A percentile compares a stretch with the other conserved stretches of the same genome.
phyloP scores from a whole-genome alignment of 2,888 invertebrate species.

The Pseudococcus jackbeardsleyi region DNA sequence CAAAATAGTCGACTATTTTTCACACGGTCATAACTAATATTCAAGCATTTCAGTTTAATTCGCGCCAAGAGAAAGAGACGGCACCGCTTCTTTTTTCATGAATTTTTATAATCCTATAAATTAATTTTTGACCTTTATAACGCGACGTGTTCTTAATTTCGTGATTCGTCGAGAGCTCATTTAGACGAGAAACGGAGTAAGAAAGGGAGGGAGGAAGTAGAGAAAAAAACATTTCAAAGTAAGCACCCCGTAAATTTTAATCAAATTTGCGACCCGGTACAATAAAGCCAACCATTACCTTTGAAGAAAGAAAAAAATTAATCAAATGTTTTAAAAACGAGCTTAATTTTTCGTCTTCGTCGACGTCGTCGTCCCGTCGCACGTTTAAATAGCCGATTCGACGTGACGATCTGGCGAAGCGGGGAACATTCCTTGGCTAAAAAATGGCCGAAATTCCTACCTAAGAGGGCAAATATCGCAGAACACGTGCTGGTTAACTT shows the following conservation, averaged over 20 bases:
- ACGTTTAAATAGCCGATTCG: background rate
- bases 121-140: background rate
- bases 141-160: background rate
- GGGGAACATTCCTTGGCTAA: background rate
- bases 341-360: background rate
- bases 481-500: background rate
- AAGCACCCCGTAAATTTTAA: constrained; percentile 23
- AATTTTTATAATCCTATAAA: background rate
- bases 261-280: background rate
- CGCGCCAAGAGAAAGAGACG: background rate
- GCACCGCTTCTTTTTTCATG: background rate
- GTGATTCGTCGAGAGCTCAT: background rate
- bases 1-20: too few relatives aligned
- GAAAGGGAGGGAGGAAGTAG: background rate
- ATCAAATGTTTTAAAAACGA: constrained; percentile 23
- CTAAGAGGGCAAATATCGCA: too few relatives aligned
- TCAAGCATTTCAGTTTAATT: background rate
- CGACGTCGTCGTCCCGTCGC: background rate
- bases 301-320: background rate
- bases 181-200: background rate
- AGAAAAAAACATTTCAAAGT: background rate
- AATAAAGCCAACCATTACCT: constrained; percentile 2
- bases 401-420: background rate
- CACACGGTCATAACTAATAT: background rate
- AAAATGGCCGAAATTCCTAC: too few relatives aligned